These are phyloP conservation scores for Reticulitermes lucifugus DNA, from an alignment of 2,888 invertebrate genomes.

Conservation along the genomic window DNA sequence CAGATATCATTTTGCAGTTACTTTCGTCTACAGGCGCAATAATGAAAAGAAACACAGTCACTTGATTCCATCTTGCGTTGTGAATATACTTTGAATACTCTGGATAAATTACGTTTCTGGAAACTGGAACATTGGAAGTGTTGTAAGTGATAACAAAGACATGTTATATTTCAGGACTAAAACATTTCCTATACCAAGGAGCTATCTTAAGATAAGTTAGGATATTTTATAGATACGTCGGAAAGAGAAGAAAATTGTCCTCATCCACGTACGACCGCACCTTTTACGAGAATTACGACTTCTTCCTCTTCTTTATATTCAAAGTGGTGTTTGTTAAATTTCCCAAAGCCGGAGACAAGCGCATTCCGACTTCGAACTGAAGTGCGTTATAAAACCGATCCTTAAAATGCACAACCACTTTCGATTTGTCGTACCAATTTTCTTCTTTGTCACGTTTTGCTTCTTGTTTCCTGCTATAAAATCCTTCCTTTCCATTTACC, in stretches of 20 bases:
- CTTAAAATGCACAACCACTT: not conserved
- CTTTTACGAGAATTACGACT: not conserved
- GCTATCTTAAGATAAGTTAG: not conserved
- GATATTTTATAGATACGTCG: not conserved
- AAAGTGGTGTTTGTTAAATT: not conserved
- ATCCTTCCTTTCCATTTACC: not conserved
- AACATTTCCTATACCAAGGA: not conserved
- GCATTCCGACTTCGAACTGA: not conserved
- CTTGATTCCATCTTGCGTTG: too few relatives aligned
- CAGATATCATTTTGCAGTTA: too few relatives aligned
- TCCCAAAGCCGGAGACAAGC: not conserved
- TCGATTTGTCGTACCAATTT: conserved; percentile 23
- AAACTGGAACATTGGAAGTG: not conserved
- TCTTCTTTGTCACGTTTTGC: not conserved
- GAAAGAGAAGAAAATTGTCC: not conserved
- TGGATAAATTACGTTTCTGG: too few relatives aligned
- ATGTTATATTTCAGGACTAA: not conserved
- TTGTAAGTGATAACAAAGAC: not conserved
- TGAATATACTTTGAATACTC: too few relatives aligned
- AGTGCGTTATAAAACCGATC: conserved; percentile 1
- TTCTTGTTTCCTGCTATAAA: not conserved
- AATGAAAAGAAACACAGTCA: too few relatives aligned
- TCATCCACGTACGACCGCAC: not conserved
- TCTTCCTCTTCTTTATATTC: not conserved
- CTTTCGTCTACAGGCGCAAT: too few relatives aligned